Conservation (phyloP, 2,113 vertebrate genomes). For the Elgaria multicarinata region DNA sequence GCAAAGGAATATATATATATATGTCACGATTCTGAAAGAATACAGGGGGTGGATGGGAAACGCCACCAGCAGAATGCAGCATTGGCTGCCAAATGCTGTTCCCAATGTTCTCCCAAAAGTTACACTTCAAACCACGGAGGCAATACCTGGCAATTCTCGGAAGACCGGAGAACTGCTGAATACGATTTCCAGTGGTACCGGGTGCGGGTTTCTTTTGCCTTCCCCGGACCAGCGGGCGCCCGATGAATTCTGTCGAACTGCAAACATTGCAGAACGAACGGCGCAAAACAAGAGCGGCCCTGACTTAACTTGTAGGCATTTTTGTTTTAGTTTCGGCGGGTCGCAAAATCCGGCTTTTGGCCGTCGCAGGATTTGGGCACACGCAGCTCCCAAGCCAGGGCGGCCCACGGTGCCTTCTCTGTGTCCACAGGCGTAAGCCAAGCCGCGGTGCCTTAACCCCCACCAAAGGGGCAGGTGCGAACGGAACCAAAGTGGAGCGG, state of each 20-base stretch:
- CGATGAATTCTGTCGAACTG: not conserved
- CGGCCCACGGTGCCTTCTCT: fast-evolving
- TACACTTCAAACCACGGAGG: not conserved
- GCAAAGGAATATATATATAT: too few relatives aligned
- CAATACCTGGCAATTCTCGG: not conserved
- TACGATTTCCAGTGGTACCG: not conserved
- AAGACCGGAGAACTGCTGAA: not conserved
- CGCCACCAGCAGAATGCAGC: too few relatives aligned
- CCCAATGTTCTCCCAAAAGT: too few relatives aligned
- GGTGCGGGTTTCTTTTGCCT: not conserved
- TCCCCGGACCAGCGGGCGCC: not conserved
- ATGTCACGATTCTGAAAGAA: too few relatives aligned
- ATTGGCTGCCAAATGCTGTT: too few relatives aligned
- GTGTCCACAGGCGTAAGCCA: not conserved
- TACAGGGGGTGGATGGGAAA: too few relatives aligned
- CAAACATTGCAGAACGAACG: not conserved
- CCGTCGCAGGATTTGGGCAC: not conserved
- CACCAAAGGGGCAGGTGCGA: not conserved
- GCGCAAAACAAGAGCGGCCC: not conserved
- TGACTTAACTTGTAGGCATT: too few relatives aligned
- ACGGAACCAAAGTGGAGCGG: too few relatives aligned
- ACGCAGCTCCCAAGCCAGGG: not conserved
- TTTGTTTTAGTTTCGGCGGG: not conserved
- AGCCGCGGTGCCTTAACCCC: not conserved
- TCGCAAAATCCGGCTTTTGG: not conserved